phyloP scores from a whole-genome alignment of 2,888 invertebrate species.

The Rotaria magnacalcarata region DNA sequence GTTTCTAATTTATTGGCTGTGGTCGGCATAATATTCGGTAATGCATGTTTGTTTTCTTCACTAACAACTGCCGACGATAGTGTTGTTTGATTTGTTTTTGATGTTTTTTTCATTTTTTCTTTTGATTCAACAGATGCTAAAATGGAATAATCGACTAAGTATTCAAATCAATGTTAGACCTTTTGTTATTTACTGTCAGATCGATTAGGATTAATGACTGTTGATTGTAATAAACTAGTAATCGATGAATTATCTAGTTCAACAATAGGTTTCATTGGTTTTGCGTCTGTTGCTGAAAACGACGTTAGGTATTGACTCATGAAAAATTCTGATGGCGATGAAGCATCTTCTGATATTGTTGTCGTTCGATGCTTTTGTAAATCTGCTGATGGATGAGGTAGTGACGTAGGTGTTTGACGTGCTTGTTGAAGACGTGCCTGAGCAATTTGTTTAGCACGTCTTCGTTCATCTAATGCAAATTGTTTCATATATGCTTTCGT shows the following conservation, averaged over 20 bases:
- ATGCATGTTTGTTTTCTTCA: not conserved
- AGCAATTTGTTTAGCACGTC: not conserved
- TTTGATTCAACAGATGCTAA: not conserved
- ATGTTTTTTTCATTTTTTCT: not conserved
- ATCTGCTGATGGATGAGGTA: not conserved
- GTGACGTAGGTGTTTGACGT: not conserved
- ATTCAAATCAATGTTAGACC: not conserved
- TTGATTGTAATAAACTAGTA: not conserved
- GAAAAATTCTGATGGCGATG: no score
- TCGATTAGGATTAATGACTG: not conserved
- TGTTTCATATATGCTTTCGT: not conserved
- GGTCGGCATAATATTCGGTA: not conserved
- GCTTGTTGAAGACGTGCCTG: not conserved
- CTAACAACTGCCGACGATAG: not conserved
- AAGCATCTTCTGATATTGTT: no score
- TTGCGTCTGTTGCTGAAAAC: not conserved
- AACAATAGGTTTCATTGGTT: not conserved
- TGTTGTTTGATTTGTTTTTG: not conserved
- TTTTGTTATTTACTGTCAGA: not conserved
- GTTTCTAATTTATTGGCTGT: not conserved
- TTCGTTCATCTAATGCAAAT: not conserved
- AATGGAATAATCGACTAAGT: not conserved
- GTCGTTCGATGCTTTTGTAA: no score
- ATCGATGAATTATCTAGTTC: not conserved
- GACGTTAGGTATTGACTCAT: no score